Evolutionary conservation across 2,797 vertebrate species (phyloP).

Genomic region (Enteromius anoplus): DNA sequence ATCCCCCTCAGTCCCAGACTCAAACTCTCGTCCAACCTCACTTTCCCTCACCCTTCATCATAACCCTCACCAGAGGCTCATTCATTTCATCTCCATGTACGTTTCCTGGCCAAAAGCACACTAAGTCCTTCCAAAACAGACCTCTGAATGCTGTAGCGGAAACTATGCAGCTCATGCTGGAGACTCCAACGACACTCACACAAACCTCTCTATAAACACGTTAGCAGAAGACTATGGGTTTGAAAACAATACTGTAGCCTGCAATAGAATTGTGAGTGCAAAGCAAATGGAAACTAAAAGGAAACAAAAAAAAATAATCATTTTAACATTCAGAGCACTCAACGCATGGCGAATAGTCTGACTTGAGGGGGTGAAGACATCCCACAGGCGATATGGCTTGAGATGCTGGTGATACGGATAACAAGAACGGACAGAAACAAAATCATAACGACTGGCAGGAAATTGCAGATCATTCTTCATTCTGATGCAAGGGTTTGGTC

Average conservation of each 20-base stretch:
- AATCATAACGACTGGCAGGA: background rate
- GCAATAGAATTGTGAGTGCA: background rate
- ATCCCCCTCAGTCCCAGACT: constrained; percentile 59
- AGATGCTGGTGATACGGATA: constrained; percentile 21
- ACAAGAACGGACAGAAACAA: constrained; percentile 39
- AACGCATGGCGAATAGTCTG: background rate
- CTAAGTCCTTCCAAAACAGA: constrained; percentile 71
- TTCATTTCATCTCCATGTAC: constrained; percentile 64
- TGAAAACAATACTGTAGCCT: background rate
- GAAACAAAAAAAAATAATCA: background rate
- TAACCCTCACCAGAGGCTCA: constrained; percentile 62
- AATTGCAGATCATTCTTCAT: background rate
- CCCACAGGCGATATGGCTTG: constrained; percentile 26
- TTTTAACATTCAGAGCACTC: background rate
- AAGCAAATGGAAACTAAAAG: background rate
- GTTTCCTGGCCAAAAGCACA: constrained; percentile 68
- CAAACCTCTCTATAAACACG: background rate
- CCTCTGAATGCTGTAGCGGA: constrained; percentile 67
- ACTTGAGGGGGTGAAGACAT: constrained; percentile 22
- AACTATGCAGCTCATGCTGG: constrained; percentile 61
- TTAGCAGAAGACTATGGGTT: background rate
- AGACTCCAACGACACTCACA: constrained; percentile 15
- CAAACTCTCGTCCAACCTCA: constrained; percentile 59
- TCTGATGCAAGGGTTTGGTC: constrained; percentile 10
- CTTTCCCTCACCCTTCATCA: constrained; percentile 68